Conservation (phyloP, 2,888 invertebrate genomes). For the Sylvicola cinctus region DNA sequence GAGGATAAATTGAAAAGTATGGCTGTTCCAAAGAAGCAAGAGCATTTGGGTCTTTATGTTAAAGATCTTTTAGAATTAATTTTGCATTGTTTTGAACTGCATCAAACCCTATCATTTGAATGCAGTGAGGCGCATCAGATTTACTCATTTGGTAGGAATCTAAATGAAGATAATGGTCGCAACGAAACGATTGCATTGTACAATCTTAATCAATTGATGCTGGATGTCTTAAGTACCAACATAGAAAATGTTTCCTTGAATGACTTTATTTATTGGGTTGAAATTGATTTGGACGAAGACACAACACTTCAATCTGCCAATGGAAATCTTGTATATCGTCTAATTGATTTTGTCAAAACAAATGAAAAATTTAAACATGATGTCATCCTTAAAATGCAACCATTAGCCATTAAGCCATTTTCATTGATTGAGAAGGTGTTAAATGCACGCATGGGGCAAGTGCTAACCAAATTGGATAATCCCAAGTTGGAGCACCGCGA, state of each 20-base stretch:
- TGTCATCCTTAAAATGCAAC: constrained; percentile 13
- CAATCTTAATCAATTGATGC: constrained; percentile 13
- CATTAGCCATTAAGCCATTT: constrained; percentile 15
- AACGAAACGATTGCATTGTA: constrained; percentile 11
- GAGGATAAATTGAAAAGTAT: constrained; percentile 14
- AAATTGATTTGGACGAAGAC: constrained; percentile 12
- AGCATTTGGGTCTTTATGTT: constrained; percentile 14
- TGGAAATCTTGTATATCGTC: constrained; percentile 13
- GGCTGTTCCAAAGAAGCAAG: constrained; percentile 12
- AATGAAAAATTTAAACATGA: constrained; percentile 14
- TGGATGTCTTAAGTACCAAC: constrained; percentile 16
- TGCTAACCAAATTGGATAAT: constrained; percentile 14
- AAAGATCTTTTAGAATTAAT: constrained; percentile 14
- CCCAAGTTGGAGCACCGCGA: not conserved
- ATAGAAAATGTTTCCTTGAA: constrained; percentile 15
- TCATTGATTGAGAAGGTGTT: constrained; percentile 12
- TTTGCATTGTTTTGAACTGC: constrained; percentile 13
- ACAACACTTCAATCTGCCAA: constrained; percentile 14
- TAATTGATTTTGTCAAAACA: constrained; percentile 12
- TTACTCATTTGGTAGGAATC: constrained; percentile 3
- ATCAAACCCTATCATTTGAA: constrained; percentile 9
- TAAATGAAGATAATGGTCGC: too few relatives aligned
- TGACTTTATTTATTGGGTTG: constrained; percentile 17
- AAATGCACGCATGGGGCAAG: constrained; percentile 14
- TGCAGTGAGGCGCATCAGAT: not conserved